Evolutionary conservation across 2,888 invertebrate genomes (phyloP).

Genomic region (Anaspis maculata): DNA sequence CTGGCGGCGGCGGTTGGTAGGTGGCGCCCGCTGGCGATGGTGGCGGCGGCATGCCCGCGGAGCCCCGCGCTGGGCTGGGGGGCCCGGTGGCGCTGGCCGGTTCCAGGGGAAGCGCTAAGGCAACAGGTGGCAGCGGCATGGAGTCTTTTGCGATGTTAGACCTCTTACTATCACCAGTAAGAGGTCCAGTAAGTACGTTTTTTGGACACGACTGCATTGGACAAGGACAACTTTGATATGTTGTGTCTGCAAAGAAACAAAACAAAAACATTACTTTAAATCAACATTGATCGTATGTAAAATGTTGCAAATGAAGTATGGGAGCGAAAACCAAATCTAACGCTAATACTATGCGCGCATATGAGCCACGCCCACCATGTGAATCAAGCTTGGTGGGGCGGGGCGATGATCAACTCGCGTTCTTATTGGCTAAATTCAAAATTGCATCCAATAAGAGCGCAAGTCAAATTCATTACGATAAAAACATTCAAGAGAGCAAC

Average conservation of each 20-base stretch:
- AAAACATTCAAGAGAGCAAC: no score
- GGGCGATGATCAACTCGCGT: no score
- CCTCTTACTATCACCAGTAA: constrained; percentile 90
- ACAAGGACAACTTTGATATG: constrained; percentile 73
- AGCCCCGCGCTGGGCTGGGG: constrained; percentile 61
- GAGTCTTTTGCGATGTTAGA: constrained; percentile 42
- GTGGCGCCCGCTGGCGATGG: constrained; percentile 48
- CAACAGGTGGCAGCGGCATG: constrained; percentile 42
- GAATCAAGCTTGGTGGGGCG: no score
- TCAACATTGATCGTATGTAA: neutral
- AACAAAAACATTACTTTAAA: constrained; percentile 4
- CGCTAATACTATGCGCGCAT: no score
- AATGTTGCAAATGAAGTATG: no score
- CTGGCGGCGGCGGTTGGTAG: constrained; percentile 36
- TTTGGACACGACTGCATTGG: constrained; percentile 93
- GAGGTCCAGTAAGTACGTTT: constrained; percentile 97
- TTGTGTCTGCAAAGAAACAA: constrained; percentile 39
- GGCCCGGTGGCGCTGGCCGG: constrained; percentile 50
- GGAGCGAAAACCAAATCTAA: no score
- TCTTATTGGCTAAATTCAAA: no score
- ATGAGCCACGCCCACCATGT: no score
- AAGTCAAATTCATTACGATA: no score
- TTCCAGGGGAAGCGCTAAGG: constrained; percentile 44
- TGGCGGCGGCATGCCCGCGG: constrained; percentile 57
- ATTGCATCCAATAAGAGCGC: no score